Conservation (phyloP, 2,888 invertebrate genomes). For the Spicauda simplicius region DNA sequence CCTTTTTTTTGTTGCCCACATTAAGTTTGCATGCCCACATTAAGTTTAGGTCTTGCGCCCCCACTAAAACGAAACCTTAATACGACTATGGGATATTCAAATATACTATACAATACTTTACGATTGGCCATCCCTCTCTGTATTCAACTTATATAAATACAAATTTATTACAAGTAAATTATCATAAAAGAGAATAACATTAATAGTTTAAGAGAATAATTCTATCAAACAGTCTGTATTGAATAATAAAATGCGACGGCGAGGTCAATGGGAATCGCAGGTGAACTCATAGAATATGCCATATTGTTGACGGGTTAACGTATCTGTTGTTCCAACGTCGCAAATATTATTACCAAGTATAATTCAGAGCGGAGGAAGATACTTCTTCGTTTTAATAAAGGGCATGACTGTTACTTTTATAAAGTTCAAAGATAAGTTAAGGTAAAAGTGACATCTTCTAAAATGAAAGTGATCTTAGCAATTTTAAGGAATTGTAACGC, state of each 20-base stretch:
- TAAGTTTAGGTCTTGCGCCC: no score
- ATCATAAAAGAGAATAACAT: neutral
- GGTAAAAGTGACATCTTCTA: no score
- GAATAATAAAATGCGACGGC: constrained; percentile 38
- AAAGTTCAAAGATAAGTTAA: no score
- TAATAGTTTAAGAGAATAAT: neutral
- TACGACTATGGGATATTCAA: no score
- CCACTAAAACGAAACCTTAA: no score
- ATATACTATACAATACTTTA: no score
- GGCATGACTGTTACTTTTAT: no score
- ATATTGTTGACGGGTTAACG: constrained; percentile 44
- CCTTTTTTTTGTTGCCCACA: no score
- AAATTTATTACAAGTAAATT: neutral
- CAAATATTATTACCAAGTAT: constrained; percentile 38
- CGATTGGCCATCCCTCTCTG: no score
- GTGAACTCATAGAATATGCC: constrained; percentile 44
- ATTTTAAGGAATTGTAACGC: no score
- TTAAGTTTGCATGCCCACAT: no score
- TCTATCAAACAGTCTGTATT: neutral
- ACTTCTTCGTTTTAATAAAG: neutral
- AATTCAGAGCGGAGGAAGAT: constrained; percentile 19
- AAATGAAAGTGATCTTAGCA: no score
- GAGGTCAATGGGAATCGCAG: constrained; percentile 44
- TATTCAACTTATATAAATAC: neutral
- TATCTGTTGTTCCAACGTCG: constrained; percentile 29